Conservation (phyloP, 2,113 vertebrate species). For the Baryphthengus martii region DNA sequence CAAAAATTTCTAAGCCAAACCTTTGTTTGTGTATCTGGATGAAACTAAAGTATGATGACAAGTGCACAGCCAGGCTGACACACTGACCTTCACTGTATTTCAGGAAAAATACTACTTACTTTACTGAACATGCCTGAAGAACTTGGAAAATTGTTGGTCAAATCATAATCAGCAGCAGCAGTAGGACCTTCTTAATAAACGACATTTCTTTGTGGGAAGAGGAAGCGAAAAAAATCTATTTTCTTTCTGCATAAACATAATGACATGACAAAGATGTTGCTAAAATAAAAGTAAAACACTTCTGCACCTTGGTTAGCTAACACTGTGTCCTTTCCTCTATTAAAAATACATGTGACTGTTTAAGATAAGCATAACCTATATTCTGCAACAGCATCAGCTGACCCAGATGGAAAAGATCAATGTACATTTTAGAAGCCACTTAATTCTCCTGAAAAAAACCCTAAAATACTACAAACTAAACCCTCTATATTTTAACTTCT, state of each 20-base stretch:
- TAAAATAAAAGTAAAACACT: neutral
- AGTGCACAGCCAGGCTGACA: neutral
- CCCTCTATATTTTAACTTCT: neutral
- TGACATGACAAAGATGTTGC: neutral
- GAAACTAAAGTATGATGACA: neutral
- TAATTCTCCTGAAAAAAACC: neutral
- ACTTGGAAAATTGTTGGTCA: neutral
- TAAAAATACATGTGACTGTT: neutral
- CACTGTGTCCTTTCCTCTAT: neutral
- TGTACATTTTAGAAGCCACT: neutral
- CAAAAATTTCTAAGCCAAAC: neutral
- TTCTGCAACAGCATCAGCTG: neutral
- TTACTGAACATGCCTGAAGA: neutral
- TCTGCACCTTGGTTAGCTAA: neutral
- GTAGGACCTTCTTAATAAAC: neutral
- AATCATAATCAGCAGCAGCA: neutral
- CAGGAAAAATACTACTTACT: neutral
- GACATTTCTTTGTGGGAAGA: accelerated
- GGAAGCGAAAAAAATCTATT: neutral
- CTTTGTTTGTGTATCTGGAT: neutral
- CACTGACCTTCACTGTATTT: neutral
- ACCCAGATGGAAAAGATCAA: neutral
- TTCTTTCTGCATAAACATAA: neutral
- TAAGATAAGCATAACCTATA: neutral
- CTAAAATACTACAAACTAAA: neutral